Evolutionary conservation across 2,113 vertebrate genomes (phyloP), one percentile per base, ranked within the genome.

Genomic region (Plectropomus leopardus): DNA sequence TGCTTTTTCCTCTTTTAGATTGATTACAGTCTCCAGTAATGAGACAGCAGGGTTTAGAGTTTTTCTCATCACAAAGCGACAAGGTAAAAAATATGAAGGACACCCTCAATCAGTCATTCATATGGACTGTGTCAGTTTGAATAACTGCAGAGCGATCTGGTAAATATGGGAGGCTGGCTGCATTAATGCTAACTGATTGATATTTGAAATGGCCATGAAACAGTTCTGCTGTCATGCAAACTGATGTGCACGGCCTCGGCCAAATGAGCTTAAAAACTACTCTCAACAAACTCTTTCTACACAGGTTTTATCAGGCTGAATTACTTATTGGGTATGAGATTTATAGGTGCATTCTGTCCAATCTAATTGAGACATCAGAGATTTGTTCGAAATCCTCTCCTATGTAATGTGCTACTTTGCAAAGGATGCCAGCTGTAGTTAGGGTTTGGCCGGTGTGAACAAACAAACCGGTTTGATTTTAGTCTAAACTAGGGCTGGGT

Each of bases 81-180:
- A 83, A 76, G 69, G 45, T 66, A 73, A 78, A 74, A 88, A 78
- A 81, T 76, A 80, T 70, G 66, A 83, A 70, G 65, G 76, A 83
- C 61, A 58, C 53, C 58, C 54, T 80, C 76, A 72, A 78, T 90
- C 82, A 78, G 72, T 85, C 89, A 69, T 78, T 86, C 30, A 61
- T 75, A 69, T 85, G 78, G 84, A 82, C 75, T 76, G 67, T 90
- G 88, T 88, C 86, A 83, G 72, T 83, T 75, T 88, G 65, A 85
- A 76, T 88, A 86, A 78, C 45, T 78, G 82, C 81, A 53, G 34
- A 65, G 78, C 50, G 44, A 45, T 69, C 36, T 47, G 80, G 75
- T 85, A 50, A 86, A 87, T 85, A 76, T 26, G 24, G 65, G 79
- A 50, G 66, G 47, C 76, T 44, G 76, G 70, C 48, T 44, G 58